A percentile compares a stretch with the other conserved stretches of the same genome.
Conservation (phyloP, 2,797 vertebrate genomes). For the Anguilla megastoma region DNA sequence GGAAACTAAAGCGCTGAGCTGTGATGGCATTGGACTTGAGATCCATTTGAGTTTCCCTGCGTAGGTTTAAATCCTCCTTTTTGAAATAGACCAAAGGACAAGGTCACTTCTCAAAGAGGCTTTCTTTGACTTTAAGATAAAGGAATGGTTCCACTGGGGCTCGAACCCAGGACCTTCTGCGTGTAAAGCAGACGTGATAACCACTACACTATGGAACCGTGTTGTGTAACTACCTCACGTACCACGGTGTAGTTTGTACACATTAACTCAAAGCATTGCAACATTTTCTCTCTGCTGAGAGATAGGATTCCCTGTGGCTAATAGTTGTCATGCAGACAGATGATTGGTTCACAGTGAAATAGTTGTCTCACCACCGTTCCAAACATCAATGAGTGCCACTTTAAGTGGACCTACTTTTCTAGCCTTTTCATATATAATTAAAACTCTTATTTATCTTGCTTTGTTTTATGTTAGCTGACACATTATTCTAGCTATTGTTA, state of each 20-base stretch:
- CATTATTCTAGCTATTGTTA: not conserved
- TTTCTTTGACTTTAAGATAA: no score
- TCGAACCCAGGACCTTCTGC: slow-evolving; percentile 84
- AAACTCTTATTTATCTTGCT: not conserved
- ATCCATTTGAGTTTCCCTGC: no score
- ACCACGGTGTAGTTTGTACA: not conserved
- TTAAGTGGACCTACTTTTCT: not conserved
- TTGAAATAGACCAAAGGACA: no score
- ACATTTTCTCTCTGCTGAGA: not conserved
- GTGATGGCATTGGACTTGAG: no score
- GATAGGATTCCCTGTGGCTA: not conserved
- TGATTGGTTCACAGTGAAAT: not conserved
- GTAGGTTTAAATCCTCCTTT: no score
- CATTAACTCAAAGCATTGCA: not conserved
- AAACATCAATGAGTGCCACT: not conserved
- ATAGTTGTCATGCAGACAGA: not conserved
- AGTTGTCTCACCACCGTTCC: not conserved
- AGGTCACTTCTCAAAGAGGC: no score
- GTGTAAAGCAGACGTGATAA: slow-evolving; percentile 86
- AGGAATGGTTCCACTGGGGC: slow-evolving; percentile 74
- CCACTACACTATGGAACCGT: slow-evolving; percentile 79
- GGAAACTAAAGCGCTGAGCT: no score
- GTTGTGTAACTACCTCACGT: no score
- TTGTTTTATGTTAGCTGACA: not conserved
- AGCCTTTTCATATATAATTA: not conserved